These are phyloP conservation scores for Todiramphus saurophagus DNA, from an alignment of 2,113 vertebrate species.

Conservation along the genomic window DNA sequence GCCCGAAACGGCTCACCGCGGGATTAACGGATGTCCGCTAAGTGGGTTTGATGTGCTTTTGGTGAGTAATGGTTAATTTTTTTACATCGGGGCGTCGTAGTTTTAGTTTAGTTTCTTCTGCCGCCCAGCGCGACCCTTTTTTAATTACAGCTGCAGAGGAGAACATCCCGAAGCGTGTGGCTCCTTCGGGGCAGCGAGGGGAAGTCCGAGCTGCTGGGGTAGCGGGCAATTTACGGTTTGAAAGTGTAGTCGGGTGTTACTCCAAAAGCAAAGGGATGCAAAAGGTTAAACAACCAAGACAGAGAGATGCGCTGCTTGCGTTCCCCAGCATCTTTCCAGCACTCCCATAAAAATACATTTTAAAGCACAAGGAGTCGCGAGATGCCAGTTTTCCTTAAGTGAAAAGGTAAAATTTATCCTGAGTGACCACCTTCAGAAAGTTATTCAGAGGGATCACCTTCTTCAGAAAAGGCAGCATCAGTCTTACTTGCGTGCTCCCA, in stretches of 20 bases:
- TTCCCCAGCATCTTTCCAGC: background rate
- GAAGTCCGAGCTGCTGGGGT: background rate
- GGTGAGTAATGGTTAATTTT: conserved; percentile 75
- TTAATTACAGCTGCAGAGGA: conserved; percentile 40
- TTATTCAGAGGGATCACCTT: background rate
- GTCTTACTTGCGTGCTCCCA: background rate
- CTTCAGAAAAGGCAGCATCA: background rate
- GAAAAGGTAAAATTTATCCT: background rate
- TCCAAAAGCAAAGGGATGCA: background rate
- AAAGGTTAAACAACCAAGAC: background rate
- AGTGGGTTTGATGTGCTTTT: conserved; percentile 80
- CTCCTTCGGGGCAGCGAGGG: background rate
- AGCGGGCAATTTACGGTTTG: background rate
- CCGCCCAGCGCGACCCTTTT: conserved; percentile 27
- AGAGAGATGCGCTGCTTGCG: background rate
- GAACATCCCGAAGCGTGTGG: background rate
- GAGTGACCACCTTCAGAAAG: background rate
- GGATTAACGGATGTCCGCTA: conserved; percentile 91
- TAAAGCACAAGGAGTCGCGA: background rate
- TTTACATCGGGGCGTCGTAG: conserved; percentile 34
- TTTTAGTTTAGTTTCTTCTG: conserved; percentile 26
- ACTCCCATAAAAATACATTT: background rate
- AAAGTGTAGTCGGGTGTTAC: background rate
- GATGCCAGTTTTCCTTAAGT: background rate
- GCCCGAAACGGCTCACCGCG: conserved; percentile 80